Evolutionary conservation across 2,113 vertebrate species (phyloP), one percentile per base, ranked within the genome.

Genomic region (Nanorana parkeri): DNA sequence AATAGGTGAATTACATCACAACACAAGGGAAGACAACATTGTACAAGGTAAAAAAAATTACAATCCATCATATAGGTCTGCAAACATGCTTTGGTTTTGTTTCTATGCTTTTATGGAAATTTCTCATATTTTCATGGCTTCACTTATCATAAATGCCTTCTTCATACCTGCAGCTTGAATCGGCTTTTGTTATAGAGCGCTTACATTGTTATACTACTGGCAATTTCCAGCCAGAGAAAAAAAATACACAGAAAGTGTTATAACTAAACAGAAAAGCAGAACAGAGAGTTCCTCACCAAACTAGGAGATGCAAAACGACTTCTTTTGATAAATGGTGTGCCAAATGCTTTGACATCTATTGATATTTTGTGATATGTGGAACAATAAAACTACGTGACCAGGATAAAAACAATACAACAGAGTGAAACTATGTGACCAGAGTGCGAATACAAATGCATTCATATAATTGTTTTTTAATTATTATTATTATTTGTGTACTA

Each of bases 241-340:
- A 21, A 78, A 28, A 55, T 13, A 78, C 13, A 58, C 21, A 47
- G 28, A 56, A 80, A 28, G 23, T 56, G 56, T 73, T 73, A 73
- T 29, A 73, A 36, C 23, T 36, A 41, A 69, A 80, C 66, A 80
- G 47, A 32, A 47, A 61, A 47, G 29, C 64, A 3, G 65, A 24
- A n/a, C 77, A 58, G n/a, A 19, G 66, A 61, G 29, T 69, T 80
- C 32, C 47, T 41, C 55, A 61, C 32, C 56, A 69, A 61, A 69
- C 77, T 28, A 69, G 66, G 24, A 69, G 11, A 69, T 79, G 66
- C 51, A 36, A 79, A 69, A 69, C 61, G 55, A 69, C 78, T 80
- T 68, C 32, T 68, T 71, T 80, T 80, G 78, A 80, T 80, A 61
- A 69, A 80, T 80, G 66, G 78, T 68, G 78, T 69, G 78, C 78